A percentile compares a stretch with the other conserved stretches of the same genome.
Conservation (phyloP, 2,888 invertebrate genomes). For the Drosophila diplacantha region DNA sequence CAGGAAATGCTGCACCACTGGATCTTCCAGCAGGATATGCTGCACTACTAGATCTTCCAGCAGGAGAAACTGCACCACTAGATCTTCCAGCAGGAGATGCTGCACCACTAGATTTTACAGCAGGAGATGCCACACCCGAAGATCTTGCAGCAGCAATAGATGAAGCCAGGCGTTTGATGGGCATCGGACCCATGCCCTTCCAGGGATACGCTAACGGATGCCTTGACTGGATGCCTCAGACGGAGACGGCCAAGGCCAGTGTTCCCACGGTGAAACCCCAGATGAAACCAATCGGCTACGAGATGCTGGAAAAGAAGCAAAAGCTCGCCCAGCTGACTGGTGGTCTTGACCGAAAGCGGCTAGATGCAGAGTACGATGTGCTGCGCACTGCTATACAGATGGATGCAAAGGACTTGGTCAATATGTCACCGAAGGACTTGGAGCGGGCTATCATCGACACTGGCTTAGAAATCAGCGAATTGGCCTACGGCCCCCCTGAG, state of each 20-base stretch:
- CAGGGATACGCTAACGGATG: not conserved
- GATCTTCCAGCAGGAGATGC: not conserved
- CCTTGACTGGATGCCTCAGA: not conserved
- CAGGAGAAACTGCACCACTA: not conserved
- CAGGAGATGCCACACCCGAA: not conserved
- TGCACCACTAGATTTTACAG: not conserved
- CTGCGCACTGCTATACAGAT: not conserved
- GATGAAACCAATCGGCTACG: conserved; percentile 10
- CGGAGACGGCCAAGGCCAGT: not conserved
- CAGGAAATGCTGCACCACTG: not conserved
- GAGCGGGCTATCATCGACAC: not conserved
- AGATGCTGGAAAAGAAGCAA: not conserved
- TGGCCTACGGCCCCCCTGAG: not conserved
- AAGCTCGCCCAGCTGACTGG: not conserved
- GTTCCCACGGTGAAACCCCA: not conserved
- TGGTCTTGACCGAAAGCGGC: not conserved
- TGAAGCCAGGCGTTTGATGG: not conserved
- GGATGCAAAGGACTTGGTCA: not conserved
- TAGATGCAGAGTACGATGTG: not conserved
- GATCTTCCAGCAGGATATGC: too few species aligned
- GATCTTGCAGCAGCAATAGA: not conserved
- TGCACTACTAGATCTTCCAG: not conserved
- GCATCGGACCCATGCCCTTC: not conserved
- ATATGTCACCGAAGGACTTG: not conserved
- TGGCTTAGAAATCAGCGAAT: not conserved